Base-by-base conservation (phyloP, 1,140 invertebrate species). In the Drosophila bifasciata region DNA sequence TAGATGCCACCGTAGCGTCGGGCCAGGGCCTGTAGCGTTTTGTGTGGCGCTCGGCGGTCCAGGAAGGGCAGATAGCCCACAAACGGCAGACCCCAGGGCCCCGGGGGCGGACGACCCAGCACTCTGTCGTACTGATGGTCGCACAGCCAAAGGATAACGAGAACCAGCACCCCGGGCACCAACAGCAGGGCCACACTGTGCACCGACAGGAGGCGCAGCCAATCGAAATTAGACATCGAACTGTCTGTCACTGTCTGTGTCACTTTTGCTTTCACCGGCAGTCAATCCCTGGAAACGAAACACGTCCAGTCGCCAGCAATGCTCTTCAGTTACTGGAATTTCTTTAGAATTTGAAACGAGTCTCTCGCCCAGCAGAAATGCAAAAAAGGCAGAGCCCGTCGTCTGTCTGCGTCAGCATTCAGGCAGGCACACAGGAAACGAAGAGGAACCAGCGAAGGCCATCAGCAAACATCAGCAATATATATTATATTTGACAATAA, bases 1-100 rank as follows among this genome's bases (percentile, higher is more conserved):
- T 94, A 97, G 21, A 97, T 93, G 5, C 93, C 91, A 0, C 96
- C 96, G 79, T 96, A 97, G 32, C 93, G 93, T 36, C 93, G 91
- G 0, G 94, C 91, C 23, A 97, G 81, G 13, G 93, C 79, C 0
- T 94, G 94, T 1, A 98, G 89, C 1, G 95, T 95, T 40, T 94
- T 76, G 84, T 97, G 95, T 0, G 96, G 96, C 4, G 93, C 92
- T 16, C 92, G 74, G 0, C 93, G 83, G 77, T 96, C 92, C 4
- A 98, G 75, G 83, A 94, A 96, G 0, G 95, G 94, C 21, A 98
- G 86, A 77, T 95, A 97, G 0, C 97, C 97, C 0, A 98, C 45
- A 3, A 97, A 74, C 0, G 97, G 97, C 13, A 97, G 55, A 1
- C 95, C 94, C 92, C 93, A 93, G 0, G 97, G 97, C 1, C 97